Evolutionary conservation across 30 jellyfish, hydroid and myxozoan genomes (phyloP).

Genomic region (Aurelia coerulea): DNA sequence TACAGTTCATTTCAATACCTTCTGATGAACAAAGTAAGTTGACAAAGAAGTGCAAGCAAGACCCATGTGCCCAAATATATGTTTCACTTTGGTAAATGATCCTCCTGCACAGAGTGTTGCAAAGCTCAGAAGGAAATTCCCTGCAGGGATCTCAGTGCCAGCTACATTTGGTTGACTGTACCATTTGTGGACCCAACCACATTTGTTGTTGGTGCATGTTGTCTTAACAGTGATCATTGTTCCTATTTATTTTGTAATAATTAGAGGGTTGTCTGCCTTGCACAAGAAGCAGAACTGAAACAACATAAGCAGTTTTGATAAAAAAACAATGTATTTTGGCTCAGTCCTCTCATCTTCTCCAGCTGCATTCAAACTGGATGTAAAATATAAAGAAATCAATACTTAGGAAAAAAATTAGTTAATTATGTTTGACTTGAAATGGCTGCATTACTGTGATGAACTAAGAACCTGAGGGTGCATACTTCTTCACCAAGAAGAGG

Average conservation of each 20-base stretch:
- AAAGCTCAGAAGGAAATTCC: not conserved
- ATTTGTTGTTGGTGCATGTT: not conserved
- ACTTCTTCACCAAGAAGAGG: no score
- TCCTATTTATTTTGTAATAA: not conserved
- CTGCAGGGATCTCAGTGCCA: not conserved
- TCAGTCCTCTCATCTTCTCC: not conserved
- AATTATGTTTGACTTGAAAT: no score
- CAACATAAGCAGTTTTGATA: not conserved
- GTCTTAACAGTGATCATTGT: not conserved
- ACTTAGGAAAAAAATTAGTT: no score
- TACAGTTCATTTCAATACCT: no score
- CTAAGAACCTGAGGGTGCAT: no score
- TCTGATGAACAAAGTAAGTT: no score
- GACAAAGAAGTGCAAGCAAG: conserved; percentile 2
- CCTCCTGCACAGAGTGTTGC: conserved; percentile 1
- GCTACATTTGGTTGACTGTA: not conserved
- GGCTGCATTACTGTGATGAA: no score
- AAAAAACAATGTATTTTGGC: not conserved
- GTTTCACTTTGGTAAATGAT: not conserved
- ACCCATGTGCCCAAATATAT: conserved; percentile 1
- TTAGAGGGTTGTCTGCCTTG: not conserved
- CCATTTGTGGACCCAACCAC: not conserved
- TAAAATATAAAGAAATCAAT: no score
- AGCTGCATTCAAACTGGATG: no score
- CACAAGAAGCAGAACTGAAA: not conserved